phyloP scores from a whole-genome alignment of 2,888 invertebrate genomes.

The Oscheius sp. region DNA sequence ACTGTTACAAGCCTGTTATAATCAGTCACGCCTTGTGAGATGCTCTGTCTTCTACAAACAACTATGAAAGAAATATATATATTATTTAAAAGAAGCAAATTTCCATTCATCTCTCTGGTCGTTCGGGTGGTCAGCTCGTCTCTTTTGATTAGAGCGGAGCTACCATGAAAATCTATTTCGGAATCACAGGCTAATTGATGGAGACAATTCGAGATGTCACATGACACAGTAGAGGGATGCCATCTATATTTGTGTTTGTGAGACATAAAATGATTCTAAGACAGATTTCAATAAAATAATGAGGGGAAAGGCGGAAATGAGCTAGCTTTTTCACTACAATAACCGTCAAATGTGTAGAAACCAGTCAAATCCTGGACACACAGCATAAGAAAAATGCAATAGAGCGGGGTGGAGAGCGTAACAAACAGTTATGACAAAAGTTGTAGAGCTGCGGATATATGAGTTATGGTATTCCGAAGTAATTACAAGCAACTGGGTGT shows the following conservation, averaged over 20 bases:
- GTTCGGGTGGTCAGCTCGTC: neutral
- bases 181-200: constrained; percentile 32
- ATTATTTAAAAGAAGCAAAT: constrained; percentile 1
- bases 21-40: too few species aligned
- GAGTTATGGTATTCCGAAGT: constrained; percentile 2
- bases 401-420: neutral
- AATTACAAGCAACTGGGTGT: constrained; percentile 24
- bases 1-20: too few species aligned
- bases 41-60: too few species aligned
- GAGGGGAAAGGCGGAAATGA: neutral
- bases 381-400: constrained; percentile 11
- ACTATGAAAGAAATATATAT: too few species aligned
- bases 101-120: constrained; percentile 12
- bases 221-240: constrained; percentile 29
- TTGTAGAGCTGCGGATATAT: neutral
- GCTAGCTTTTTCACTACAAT: constrained; percentile 21
- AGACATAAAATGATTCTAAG: too few species aligned
- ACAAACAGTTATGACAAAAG: constrained; percentile 16
- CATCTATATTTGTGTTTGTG: constrained; percentile 1
- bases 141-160: neutral
- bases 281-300: constrained; percentile 3
- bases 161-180: neutral
- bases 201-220: constrained; percentile 18
- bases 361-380: constrained; percentile 20
- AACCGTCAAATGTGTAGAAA: constrained; percentile 21